Conservation (phyloP, 2,888 invertebrate genomes). For the Nycteola revayana region DNA sequence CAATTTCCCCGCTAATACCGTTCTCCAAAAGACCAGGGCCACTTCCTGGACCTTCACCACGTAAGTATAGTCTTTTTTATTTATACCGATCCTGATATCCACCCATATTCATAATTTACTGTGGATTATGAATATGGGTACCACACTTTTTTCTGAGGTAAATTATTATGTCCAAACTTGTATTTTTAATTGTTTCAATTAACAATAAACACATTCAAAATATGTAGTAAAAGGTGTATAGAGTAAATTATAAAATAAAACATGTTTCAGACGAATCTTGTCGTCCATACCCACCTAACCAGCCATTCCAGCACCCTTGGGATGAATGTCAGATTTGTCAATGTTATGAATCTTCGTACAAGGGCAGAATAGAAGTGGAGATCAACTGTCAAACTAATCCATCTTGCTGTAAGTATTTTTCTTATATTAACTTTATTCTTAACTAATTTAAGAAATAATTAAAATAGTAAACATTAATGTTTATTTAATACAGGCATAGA, state of each 20-base stretch:
- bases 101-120: too few species aligned
- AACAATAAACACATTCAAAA: too few species aligned
- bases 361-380: constrained; percentile 51
- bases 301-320: constrained; percentile 70
- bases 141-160: too few species aligned
- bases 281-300: constrained; percentile 53
- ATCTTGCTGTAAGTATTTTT: constrained; percentile 58
- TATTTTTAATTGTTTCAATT: too few species aligned
- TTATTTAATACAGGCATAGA: constrained; percentile 24
- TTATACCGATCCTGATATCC: too few species aligned
- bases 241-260: constrained; percentile 1
- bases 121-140: too few species aligned
- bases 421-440: not conserved
- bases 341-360: constrained; percentile 46
- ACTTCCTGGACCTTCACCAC: constrained; percentile 64
- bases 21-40: constrained; percentile 43
- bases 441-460: too few species aligned
- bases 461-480: too few species aligned
- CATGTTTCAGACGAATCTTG: constrained; percentile 62
- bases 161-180: too few species aligned
- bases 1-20: constrained; percentile 4
- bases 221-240: too few species aligned
- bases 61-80: too few species aligned
- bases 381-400: constrained; percentile 64
- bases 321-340: constrained; percentile 65